Evolutionary conservation across 1,140 invertebrate genomes (phyloP).

Genomic region (Nilaparvata lugens): DNA sequence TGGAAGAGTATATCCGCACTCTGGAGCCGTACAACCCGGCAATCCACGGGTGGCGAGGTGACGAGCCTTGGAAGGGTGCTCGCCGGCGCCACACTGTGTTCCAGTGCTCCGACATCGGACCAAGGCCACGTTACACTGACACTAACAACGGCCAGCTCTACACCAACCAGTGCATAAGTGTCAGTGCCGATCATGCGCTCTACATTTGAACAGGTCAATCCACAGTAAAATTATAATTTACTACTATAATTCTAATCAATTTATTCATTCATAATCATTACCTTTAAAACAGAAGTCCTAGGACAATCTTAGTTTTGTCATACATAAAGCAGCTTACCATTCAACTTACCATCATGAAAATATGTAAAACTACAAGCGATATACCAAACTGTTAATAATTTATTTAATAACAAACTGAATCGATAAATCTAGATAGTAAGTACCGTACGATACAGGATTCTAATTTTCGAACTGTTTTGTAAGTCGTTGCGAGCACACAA

Average conservation of each 20-base stretch:
- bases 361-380: background rate
- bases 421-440: no score
- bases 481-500: no score
- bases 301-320: background rate
- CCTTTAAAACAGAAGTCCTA: background rate
- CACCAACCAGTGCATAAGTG: background rate
- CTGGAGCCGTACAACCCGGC: slow-evolving; percentile 26
- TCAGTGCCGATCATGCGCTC: background rate
- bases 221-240: no score
- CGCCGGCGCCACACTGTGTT: background rate
- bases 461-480: no score
- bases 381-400: background rate
- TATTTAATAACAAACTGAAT: no score
- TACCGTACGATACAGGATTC: no score
- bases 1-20: slow-evolving; percentile 25
- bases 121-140: background rate
- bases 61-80: slow-evolving; percentile 17
- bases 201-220: background rate
- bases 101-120: background rate
- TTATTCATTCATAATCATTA: background rate
- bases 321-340: background rate
- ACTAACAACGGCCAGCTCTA: background rate
- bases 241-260: background rate
- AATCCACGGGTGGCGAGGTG: slow-evolving; percentile 26
- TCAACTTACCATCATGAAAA: background rate